Conservation (phyloP, 2,797 vertebrate genomes). For the Spinibarbus caldwelli region DNA sequence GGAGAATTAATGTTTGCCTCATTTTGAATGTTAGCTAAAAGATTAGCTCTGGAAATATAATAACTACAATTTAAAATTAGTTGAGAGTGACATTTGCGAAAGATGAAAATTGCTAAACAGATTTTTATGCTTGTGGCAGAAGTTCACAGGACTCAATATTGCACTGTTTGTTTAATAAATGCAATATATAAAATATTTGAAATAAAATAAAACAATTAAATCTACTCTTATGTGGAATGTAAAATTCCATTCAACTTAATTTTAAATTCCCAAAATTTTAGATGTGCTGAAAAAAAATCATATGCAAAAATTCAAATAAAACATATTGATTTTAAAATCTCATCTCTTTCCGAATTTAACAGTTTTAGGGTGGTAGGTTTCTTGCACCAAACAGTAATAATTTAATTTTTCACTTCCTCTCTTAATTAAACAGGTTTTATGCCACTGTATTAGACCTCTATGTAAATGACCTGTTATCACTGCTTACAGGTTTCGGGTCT, state of each 20-base stretch:
- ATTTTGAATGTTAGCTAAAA: not conserved
- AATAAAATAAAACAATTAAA: not conserved
- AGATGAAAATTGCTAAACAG: not conserved
- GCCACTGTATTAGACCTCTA: not conserved
- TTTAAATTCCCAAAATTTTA: not conserved
- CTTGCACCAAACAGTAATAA: not conserved
- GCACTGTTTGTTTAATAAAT: not conserved
- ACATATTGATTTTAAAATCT: not conserved
- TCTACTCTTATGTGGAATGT: not conserved
- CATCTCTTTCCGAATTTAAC: not conserved
- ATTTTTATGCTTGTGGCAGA: not conserved
- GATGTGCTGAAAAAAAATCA: not conserved
- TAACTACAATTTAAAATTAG: not conserved
- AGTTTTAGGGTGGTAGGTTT: not conserved
- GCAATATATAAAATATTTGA: not conserved
- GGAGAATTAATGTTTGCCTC: not conserved
- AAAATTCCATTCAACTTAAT: not conserved
- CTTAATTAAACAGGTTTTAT: not conserved
- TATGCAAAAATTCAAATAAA: not conserved
- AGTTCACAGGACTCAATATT: not conserved
- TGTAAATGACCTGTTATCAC: conserved; percentile 10
- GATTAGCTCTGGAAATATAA: not conserved
- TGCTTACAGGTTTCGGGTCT: not conserved
- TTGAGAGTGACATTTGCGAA: not conserved
- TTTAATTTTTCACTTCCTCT: not conserved